phyloP scores from a whole-genome alignment of 1,140 invertebrate species.

The Spodoptera frugiperda region DNA sequence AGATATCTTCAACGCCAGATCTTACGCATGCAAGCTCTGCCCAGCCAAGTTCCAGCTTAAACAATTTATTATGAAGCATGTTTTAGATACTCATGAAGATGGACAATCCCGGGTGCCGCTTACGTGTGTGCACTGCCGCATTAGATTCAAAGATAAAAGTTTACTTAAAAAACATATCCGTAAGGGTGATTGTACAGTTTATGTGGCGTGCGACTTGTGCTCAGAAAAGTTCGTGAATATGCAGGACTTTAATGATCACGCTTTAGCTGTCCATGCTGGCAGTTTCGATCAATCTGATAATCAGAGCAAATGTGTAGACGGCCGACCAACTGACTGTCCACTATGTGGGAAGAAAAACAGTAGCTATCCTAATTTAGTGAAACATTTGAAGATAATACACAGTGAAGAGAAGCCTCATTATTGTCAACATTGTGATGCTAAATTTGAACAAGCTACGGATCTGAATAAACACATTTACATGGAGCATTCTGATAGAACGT shows the following conservation, averaged over 20 bases:
- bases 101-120: slow-evolving; percentile 77
- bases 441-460: slow-evolving; percentile 81
- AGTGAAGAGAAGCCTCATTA: slow-evolving; percentile 83
- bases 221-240: slow-evolving; percentile 81
- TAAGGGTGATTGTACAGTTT: slow-evolving; percentile 83
- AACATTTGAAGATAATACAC: slow-evolving; percentile 85
- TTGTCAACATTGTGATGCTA: slow-evolving; percentile 82
- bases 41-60: slow-evolving; percentile 85
- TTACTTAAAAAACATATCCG: slow-evolving; percentile 84
- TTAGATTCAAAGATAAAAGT: slow-evolving; percentile 79
- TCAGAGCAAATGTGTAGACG: slow-evolving; percentile 79
- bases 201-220: slow-evolving; percentile 84
- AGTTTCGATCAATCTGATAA: slow-evolving; percentile 77
- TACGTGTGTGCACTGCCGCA: slow-evolving; percentile 79
- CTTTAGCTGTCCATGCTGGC: slow-evolving; percentile 78
- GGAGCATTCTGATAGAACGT: slow-evolving; percentile 76
- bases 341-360: slow-evolving; percentile 85
- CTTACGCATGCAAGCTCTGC: slow-evolving; percentile 84
- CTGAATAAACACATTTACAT: slow-evolving; percentile 84
- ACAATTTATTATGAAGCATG: slow-evolving; percentile 85
- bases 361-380: slow-evolving; percentile 86
- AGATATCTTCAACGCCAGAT: slow-evolving; percentile 84
- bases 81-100: slow-evolving; percentile 84
- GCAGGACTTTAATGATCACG: slow-evolving; percentile 85
- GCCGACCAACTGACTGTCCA: slow-evolving; percentile 83